phyloP scores from a whole-genome alignment of 2,888 invertebrate genomes.

The Pseudanteris insignis region DNA sequence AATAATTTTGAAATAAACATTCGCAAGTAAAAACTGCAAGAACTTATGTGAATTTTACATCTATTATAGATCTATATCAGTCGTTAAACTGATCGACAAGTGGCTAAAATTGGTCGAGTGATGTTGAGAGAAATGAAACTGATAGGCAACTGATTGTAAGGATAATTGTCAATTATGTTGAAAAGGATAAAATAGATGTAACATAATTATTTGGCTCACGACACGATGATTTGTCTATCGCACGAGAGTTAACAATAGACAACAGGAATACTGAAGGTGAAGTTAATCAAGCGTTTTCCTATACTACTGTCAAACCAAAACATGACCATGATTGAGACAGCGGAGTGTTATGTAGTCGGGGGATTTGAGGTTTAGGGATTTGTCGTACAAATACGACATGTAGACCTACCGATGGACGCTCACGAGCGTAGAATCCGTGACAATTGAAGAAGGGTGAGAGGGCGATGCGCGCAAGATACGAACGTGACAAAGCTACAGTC shows the following conservation, averaged over 20 bases:
- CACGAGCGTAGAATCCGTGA: slow-evolving; percentile 34
- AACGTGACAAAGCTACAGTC: slow-evolving; percentile 24
- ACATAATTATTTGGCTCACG: slow-evolving; percentile 20
- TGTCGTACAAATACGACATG: slow-evolving; percentile 45
- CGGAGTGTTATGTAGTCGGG: slow-evolving; percentile 42
- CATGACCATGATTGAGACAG: slow-evolving; percentile 43
- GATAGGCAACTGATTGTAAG: no score
- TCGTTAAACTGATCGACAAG: no score
- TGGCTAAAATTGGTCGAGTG: no score
- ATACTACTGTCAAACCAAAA: slow-evolving; percentile 43
- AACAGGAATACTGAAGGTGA: slow-evolving; percentile 35
- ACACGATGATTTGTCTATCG: slow-evolving; percentile 38
- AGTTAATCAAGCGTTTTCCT: slow-evolving; percentile 44
- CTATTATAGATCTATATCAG: no score
- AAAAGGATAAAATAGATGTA: slow-evolving; percentile 27
- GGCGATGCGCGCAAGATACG: slow-evolving; percentile 26
- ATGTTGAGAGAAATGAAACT: no score
- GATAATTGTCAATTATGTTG: slow-evolving; percentile 1
- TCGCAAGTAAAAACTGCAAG: no score
- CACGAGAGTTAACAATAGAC: slow-evolving; percentile 33
- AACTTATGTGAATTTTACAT: no score
- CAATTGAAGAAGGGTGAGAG: slow-evolving; percentile 38
- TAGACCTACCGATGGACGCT: slow-evolving; percentile 38
- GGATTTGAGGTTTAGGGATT: slow-evolving; percentile 44
- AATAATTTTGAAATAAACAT: no score